Base-by-base conservation (phyloP, 1,140 invertebrate genomes). In the Diabrotica virgifera region DNA sequence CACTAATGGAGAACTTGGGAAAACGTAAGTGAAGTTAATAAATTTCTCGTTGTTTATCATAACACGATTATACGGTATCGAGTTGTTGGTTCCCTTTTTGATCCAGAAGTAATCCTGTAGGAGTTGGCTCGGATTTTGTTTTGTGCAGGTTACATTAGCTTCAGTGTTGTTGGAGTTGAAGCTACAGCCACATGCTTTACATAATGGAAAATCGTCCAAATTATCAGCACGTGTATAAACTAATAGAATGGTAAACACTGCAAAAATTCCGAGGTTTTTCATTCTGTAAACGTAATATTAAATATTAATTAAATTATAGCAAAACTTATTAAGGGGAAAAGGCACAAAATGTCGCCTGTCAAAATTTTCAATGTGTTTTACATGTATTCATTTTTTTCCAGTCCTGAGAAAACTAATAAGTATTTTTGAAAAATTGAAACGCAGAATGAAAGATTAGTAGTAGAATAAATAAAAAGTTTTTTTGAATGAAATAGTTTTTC, bases 1-100 rank as follows among this genome's bases (percentile, higher is more conserved):
- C 5, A 51, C 63, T 9, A 76, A 14, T 46, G 69, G 69, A 8
- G 63, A 70, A 0, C 40, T 24, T 0, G 70, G 68, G 24, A 76
- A 76, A n/a, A 64, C 59, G n/a, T 64, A 63, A 8, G 66, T 68
- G n/a, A 76, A 56, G 12, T 66, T 58, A 1, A 59, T 63, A 37
- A 75, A 63, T 9, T 69, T 55, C 36, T 65, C 68, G 54, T 70
- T 66, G n/a, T 64, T 56, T 11, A 73, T 52, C 7, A 46, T 60
- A n/a, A 73, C 8, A 36, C 14, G 12, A 13, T 36, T 12, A 52
- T 71, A 73, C 0, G 37, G 13, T 36, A 69, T 71, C 5, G 65
- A 59, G 38, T 61, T 24, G 36, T 71, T 73, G 2, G 52, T 60
- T 8, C 10, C 36, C 4, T 63, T 40, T 50, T 69, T 63, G 14